Evolutionary conservation across 1,140 invertebrate genomes (phyloP).

Genomic region (Oryzaephilus surinamensis): DNA sequence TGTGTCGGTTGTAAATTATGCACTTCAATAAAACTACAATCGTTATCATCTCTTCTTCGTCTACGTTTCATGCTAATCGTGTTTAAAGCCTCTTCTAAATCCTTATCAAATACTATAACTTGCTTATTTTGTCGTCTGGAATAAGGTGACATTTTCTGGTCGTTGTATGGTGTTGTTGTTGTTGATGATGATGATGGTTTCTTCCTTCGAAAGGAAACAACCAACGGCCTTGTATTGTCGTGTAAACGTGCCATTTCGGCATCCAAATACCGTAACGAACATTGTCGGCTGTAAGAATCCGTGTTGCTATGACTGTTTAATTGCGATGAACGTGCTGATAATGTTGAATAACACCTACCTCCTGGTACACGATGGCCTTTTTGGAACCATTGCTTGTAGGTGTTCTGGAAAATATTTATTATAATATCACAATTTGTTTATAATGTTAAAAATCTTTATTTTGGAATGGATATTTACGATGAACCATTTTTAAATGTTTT

Average conservation of each 20-base stretch:
- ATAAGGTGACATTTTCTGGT: slow-evolving; percentile 16
- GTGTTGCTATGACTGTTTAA: slow-evolving; percentile 29
- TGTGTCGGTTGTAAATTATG: slow-evolving; percentile 17
- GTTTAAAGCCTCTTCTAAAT: slow-evolving; percentile 7
- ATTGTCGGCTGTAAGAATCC: slow-evolving; percentile 26
- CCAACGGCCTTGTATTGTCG: slow-evolving; percentile 25
- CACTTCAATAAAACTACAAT: slow-evolving; percentile 12
- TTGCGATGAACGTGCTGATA: slow-evolving; percentile 28
- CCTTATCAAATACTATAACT: no score
- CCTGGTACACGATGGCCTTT: slow-evolving; percentile 13
- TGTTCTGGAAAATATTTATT: slow-evolving; percentile 20
- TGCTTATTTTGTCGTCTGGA: slow-evolving; percentile 17
- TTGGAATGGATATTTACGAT: no score
- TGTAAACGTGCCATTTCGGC: slow-evolving; percentile 25
- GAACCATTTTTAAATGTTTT: no score
- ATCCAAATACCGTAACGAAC: slow-evolving; percentile 26
- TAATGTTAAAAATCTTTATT: no score
- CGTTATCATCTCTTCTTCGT: slow-evolving; percentile 4
- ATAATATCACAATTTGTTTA: no score
- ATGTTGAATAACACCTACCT: slow-evolving; percentile 25
- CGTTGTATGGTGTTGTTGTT: slow-evolving; percentile 1
- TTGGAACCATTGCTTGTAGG: slow-evolving; percentile 22
- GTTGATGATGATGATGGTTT: slow-evolving; percentile 1
- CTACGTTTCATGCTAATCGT: not conserved
- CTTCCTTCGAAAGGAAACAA: slow-evolving; percentile 27